phyloP scores from a whole-genome alignment of 2,113 vertebrate genomes.

The Electrona antarctica region DNA sequence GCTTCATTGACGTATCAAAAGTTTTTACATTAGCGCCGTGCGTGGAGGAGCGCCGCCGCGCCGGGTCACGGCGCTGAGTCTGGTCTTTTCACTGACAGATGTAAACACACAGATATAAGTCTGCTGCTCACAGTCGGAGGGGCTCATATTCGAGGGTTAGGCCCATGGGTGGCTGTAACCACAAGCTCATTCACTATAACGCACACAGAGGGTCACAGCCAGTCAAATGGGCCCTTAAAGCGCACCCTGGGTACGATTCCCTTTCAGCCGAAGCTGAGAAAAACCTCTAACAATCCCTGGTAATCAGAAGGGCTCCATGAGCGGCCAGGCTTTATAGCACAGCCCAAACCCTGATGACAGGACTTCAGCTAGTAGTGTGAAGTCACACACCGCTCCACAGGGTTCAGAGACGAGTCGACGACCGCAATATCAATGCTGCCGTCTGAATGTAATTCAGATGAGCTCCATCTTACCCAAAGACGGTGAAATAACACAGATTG shows the following conservation, averaged over 20 bases:
- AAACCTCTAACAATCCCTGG: slow-evolving; percentile 36
- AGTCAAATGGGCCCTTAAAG: slow-evolving; percentile 61
- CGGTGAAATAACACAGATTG: no score
- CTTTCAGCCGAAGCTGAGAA: slow-evolving; percentile 57
- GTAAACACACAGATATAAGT: slow-evolving; percentile 61
- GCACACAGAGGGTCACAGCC: slow-evolving; percentile 61
- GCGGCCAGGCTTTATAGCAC: slow-evolving; percentile 52
- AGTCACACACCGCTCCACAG: slow-evolving; percentile 21
- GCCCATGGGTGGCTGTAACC: slow-evolving; percentile 57
- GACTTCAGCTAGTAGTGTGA: slow-evolving; percentile 28
- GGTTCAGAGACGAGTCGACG: no score
- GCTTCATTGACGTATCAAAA: slow-evolving; percentile 49
- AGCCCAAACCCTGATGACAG: slow-evolving; percentile 40
- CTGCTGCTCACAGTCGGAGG: slow-evolving; percentile 42
- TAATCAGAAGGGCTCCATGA: slow-evolving; percentile 42
- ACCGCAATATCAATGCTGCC: no score
- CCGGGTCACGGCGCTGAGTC: slow-evolving; percentile 40
- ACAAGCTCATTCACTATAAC: slow-evolving; percentile 61
- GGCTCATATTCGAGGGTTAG: slow-evolving; percentile 56
- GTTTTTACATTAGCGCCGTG: slow-evolving; percentile 41
- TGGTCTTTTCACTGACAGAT: slow-evolving; percentile 54
- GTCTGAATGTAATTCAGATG: no score
- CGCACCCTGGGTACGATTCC: slow-evolving; percentile 62
- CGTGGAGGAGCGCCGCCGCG: slow-evolving; percentile 37
- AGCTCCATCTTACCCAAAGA: no score